Percentiles rank a stretch among this genome's conserved stretches.
phyloP scores from a whole-genome alignment of 2,113 vertebrate genomes.

The Cyrtonyx montezumae region DNA sequence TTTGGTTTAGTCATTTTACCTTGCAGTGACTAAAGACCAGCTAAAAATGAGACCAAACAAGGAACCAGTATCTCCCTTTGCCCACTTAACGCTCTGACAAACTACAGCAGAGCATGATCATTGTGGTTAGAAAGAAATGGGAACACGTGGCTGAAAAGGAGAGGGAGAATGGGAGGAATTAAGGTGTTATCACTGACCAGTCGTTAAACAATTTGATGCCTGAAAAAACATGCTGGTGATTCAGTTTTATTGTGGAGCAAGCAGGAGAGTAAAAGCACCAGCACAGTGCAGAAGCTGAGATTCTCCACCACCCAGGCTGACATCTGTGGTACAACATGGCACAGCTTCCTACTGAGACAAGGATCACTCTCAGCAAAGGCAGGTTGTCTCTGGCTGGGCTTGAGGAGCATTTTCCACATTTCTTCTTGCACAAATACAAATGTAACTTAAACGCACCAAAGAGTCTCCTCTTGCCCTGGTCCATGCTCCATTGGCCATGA shows the following conservation, averaged over 20 bases:
- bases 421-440: neutral
- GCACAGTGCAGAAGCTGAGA: neutral
- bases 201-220: neutral
- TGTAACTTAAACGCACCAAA: neutral
- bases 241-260: neutral
- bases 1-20: neutral
- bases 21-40: neutral
- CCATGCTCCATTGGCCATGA: neutral
- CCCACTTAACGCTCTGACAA: neutral
- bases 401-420: neutral
- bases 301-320: neutral
- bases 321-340: neutral
- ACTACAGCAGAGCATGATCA: neutral
- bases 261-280: neutral
- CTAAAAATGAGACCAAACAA: neutral
- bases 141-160: neutral
- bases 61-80: neutral
- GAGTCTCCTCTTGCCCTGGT: neutral
- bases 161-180: neutral
- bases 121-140: neutral
- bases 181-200: neutral
- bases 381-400: neutral
- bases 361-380: neutral
- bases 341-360: neutral
- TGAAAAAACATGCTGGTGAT: neutral